Base-by-base conservation (phyloP, 2,888 invertebrate genomes). In the Eupithecia inturbata region DNA sequence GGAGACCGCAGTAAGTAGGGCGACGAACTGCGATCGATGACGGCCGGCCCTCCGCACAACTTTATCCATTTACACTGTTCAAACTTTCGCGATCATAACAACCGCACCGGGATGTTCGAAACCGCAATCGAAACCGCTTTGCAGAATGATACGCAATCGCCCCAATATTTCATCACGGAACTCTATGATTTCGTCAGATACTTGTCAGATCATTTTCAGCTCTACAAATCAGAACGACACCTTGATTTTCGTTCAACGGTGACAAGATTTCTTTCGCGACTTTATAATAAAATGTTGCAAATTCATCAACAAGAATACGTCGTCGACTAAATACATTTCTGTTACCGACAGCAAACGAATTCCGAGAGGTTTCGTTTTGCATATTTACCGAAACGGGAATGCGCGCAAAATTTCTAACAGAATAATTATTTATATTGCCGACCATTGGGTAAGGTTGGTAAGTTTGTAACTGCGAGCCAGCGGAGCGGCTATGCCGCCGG, bases 1-100 rank as follows among this genome's bases (percentile, higher is more conserved):
- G 87, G 89, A 87, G 89, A 84, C 87, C 87, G 86, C 85, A 84
- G 92, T 92, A 94, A 93, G 93, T 94, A 93, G 94, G 93, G 88
- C 94, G 93, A 92, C 94, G 93, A 94, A 93, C 94, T 92, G 89
- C 92, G 93, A 93, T 93, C 94, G 94, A 94, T 94, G 91, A 82
- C 87, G 87, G 84, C 82, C 89, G 89, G 89, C 91, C 91, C 92
- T 91, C 92, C 82, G 87, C 83, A 89, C 91, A 92, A 92, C 91
- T 93, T 92, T 92, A 92, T 92, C 91, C 93, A 92, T 93, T 93
- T 91, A 89, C 91, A 93, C 88, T 86, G 90, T 86, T 87, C 89
- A 89, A 92, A 92, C 92, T 92, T 92, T 89, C 86, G 86, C 91
- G 90, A 92, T 91, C 89, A 91, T 88, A 91, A 89, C 89, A 89